Evolutionary conservation across 2,888 invertebrate species (phyloP), one percentile per base, ranked within the genome.

Genomic region (Pemphredon lugubris): DNA sequence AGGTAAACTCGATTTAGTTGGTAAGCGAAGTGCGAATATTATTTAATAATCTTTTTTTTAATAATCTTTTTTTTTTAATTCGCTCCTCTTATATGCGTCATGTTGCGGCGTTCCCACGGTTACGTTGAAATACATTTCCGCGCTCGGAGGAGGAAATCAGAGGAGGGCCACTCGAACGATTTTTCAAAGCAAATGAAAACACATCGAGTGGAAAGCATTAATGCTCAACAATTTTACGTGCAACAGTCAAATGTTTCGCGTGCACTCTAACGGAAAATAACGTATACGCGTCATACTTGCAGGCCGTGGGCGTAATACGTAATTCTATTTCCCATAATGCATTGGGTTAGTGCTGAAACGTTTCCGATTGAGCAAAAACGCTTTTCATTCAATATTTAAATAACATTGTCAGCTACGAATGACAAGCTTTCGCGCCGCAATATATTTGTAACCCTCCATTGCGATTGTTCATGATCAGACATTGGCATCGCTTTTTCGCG

Each of bases 201-300:
- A 45, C 55, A 60, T 48, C 44, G 61, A 37, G 53, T 30, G 59
- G 54, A 67, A 59, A 48, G 18, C 48, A 48, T 57, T 75, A 64
- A 55, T 70, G 61, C 39, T 42, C 34, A 42, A 34, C 64, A 54
- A 75, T 75, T 75, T 73, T 64, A 45, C 47, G 21, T 44, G 39
- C 23, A n/a, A 16, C 42, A 58, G 63, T 67, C 53, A 67, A 75
- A 75, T 64, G 40, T 45, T 54, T 37, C 18, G 26, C 16, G 23
- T 26, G 44, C 23, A 34, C 18, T 4, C 16, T 20, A 18, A 40
- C 37, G 13, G 47, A 30, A 57, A 53, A 51, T 55, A 59, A 70
- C 21, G 45, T 37, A 39, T 9, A 18, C 6, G 13, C n/a, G 34
- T n/a, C 9, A 11, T 50, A 44, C 54, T 60, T 68, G 54, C 18